phyloP scores from a whole-genome alignment of 53 echinoderm and acorn worm genomes.

The Paelopatides confundens region DNA sequence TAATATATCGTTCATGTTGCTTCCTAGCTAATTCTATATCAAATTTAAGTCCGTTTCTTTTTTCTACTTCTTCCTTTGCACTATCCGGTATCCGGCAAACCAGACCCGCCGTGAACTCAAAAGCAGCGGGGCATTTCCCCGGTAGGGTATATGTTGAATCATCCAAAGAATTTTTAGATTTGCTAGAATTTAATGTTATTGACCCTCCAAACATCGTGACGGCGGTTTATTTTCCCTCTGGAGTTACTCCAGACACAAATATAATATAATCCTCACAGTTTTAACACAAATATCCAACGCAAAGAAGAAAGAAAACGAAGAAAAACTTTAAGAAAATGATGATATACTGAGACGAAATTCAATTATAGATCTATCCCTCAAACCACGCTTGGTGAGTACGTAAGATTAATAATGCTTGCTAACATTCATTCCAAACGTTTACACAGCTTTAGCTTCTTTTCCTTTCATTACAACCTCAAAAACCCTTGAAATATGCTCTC shows the following conservation, averaged over 20 bases:
- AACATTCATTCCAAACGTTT: conserved; percentile 19
- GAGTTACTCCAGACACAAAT: background rate
- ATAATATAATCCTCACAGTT: conserved; percentile 4
- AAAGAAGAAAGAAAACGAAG: too few relatives aligned
- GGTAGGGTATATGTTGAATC: conserved; percentile 16
- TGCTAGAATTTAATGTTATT: conserved; percentile 49
- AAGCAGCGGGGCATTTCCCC: conserved; percentile 46
- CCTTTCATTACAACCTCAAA: background rate
- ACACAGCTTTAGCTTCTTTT: conserved; percentile 26
- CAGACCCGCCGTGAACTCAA: conserved; percentile 81
- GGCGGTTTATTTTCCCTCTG: background rate
- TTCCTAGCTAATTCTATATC: conserved; percentile 86
- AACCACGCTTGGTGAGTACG: background rate
- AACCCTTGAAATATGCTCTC: background rate
- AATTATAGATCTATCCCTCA: background rate
- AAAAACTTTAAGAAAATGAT: background rate
- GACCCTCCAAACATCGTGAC: conserved; percentile 55
- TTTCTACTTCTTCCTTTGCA: conserved; percentile 62
- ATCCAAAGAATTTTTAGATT: conserved; percentile 44
- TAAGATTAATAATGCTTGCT: background rate
- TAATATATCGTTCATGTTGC: conserved; percentile 94
- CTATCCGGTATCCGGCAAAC: conserved; percentile 92
- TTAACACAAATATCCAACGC: background rate
- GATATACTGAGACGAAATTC: background rate
- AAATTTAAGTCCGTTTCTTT: conserved; percentile 64